These are phyloP conservation scores for Crocuta crocuta DNA, from an alignment of 2,113 vertebrate genomes.

Conservation along the genomic window DNA sequence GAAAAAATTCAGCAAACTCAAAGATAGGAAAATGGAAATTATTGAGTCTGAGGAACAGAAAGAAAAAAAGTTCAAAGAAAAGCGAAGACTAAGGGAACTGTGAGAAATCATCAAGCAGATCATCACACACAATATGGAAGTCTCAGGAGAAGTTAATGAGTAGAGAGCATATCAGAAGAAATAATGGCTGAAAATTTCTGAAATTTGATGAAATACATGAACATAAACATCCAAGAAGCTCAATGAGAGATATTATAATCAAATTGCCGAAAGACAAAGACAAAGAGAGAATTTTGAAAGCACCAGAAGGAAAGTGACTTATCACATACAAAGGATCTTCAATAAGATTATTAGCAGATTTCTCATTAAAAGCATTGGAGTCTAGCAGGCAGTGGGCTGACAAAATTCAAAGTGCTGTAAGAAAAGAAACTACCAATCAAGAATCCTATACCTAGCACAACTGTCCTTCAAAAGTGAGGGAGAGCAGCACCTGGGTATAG, in stretches of 20 bases:
- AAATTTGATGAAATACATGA: constrained; percentile 32
- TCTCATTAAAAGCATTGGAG: background rate
- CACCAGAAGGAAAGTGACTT: background rate
- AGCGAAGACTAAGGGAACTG: background rate
- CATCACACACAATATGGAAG: background rate
- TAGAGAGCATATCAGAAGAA: background rate
- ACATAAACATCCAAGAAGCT: background rate
- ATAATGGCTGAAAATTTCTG: background rate
- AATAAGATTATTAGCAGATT: background rate
- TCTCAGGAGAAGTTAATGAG: background rate
- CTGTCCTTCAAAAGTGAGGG: background rate
- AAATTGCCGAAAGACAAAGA: background rate
- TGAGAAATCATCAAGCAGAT: background rate
- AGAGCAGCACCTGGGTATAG: no score
- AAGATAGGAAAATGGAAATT: background rate
- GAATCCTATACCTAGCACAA: background rate
- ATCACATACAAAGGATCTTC: background rate
- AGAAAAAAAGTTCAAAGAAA: background rate
- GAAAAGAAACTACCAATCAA: background rate
- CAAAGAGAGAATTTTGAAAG: background rate
- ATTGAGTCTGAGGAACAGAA: background rate
- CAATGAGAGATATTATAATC: background rate
- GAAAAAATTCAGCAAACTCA: background rate
- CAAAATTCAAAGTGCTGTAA: background rate
- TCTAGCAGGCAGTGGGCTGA: background rate